phyloP scores from a whole-genome alignment of 2,888 invertebrate species.

The Idaea dimidiata region DNA sequence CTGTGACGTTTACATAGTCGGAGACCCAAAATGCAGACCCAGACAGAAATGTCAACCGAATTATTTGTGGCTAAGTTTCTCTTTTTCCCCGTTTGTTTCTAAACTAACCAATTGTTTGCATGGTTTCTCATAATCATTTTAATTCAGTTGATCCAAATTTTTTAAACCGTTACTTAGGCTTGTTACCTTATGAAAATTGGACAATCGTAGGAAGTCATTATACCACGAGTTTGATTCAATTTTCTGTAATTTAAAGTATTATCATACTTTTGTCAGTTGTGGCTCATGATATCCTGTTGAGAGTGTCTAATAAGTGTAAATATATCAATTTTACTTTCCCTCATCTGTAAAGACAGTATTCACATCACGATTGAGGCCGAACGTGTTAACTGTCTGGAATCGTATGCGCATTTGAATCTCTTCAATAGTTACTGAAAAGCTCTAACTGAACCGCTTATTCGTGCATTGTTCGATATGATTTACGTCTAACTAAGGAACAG shows the following conservation, averaged over 20 bases:
- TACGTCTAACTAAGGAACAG: not conserved
- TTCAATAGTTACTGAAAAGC: conserved; percentile 19
- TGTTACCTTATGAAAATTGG: conserved; percentile 38
- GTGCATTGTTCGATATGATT: conserved; percentile 14
- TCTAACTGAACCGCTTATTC: conserved; percentile 8
- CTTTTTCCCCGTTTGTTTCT: conserved; percentile 21
- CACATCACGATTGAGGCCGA: conserved; percentile 73
- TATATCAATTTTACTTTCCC: conserved; percentile 78
- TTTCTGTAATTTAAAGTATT: conserved; percentile 43
- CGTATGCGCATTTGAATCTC: conserved; percentile 45
- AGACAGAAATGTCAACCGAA: not conserved
- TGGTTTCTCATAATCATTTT: conserved; percentile 52
- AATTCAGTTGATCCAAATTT: conserved; percentile 46
- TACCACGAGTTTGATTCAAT: conserved; percentile 42
- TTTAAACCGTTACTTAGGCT: conserved; percentile 45
- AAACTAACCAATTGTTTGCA: conserved; percentile 38
- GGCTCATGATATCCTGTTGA: conserved; percentile 66
- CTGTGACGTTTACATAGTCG: conserved; percentile 31
- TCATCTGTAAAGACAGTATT: conserved; percentile 67
- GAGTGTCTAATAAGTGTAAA: conserved; percentile 61
- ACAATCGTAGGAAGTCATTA: conserved; percentile 55
- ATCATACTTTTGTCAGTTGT: conserved; percentile 29
- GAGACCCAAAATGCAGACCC: conserved; percentile 16
- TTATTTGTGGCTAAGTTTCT: conserved; percentile 11
- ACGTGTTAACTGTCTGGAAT: conserved; percentile 60